phyloP scores from a whole-genome alignment of 2,888 invertebrate species.

The Eucera pruinosa region DNA sequence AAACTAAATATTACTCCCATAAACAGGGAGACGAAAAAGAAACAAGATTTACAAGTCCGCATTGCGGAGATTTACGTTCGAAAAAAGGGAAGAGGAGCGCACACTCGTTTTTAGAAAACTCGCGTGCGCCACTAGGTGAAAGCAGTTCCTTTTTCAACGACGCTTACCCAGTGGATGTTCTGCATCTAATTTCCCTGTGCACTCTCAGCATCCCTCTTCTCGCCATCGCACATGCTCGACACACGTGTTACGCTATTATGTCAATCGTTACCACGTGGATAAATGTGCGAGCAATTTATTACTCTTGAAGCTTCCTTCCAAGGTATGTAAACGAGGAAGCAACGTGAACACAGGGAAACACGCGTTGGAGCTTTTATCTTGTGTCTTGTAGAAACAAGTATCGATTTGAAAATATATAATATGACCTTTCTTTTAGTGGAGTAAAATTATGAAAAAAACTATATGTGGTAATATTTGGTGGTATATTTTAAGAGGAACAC shows the following conservation, averaged over 20 bases:
- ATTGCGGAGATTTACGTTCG: conserved; percentile 6
- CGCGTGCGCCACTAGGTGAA: neutral
- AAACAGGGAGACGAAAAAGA: neutral
- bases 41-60: conserved; percentile 1
- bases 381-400: neutral
- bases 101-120: conserved; percentile 4
- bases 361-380: neutral
- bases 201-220: conserved; percentile 29
- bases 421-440: too few relatives aligned
- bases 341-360: conserved; percentile 4
- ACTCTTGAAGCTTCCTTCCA: conserved; percentile 15
- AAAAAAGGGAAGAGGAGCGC: neutral
- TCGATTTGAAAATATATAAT: too few relatives aligned
- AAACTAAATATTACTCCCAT: neutral
- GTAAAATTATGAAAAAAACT: too few relatives aligned
- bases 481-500: too few relatives aligned
- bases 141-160: conserved; percentile 31
- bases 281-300: conserved; percentile 55
- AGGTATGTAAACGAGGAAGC: conserved; percentile 3
- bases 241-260: conserved; percentile 77
- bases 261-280: conserved; percentile 78
- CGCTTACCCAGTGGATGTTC: conserved; percentile 25
- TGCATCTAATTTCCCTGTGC: conserved; percentile 42
- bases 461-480: too few relatives aligned
- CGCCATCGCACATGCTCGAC: conserved; percentile 63